Conservation (phyloP, 2,113 vertebrate genomes). For the Cryptoleucopteryx plumbea region DNA sequence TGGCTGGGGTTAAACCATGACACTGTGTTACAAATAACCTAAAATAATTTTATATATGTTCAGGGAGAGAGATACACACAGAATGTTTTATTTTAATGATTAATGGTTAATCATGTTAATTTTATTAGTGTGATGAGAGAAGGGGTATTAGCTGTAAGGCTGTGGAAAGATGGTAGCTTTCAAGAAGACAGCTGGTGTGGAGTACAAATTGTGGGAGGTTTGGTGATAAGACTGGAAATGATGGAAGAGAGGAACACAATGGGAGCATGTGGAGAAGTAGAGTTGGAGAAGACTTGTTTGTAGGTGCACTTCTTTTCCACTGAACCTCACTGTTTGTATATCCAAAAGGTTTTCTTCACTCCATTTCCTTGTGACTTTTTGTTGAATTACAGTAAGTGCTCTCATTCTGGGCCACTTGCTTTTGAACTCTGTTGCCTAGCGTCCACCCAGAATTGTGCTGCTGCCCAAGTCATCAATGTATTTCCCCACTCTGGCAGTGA, state of each 20-base stretch:
- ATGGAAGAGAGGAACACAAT: neutral
- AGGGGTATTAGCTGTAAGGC: neutral
- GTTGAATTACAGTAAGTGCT: neutral
- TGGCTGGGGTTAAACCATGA: too few relatives aligned
- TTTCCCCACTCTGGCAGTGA: neutral
- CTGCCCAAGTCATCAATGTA: rapidly evolving
- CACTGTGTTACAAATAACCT: neutral
- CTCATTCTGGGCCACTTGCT: neutral
- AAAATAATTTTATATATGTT: neutral
- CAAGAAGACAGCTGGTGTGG: neutral
- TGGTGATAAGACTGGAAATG: neutral
- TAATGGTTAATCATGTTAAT: neutral
- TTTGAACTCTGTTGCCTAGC: neutral
- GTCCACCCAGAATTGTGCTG: neutral
- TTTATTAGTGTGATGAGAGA: conserved; percentile 12
- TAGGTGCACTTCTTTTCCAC: neutral
- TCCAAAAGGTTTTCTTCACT: neutral
- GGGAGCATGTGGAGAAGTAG: neutral
- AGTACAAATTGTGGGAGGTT: neutral
- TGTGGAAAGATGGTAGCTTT: neutral
- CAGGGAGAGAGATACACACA: neutral
- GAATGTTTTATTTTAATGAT: neutral
- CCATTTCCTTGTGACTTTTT: neutral
- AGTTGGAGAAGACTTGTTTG: neutral
- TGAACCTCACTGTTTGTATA: neutral